Conservation (phyloP, 2,113 vertebrate genomes). For the Hippolais icterina region DNA sequence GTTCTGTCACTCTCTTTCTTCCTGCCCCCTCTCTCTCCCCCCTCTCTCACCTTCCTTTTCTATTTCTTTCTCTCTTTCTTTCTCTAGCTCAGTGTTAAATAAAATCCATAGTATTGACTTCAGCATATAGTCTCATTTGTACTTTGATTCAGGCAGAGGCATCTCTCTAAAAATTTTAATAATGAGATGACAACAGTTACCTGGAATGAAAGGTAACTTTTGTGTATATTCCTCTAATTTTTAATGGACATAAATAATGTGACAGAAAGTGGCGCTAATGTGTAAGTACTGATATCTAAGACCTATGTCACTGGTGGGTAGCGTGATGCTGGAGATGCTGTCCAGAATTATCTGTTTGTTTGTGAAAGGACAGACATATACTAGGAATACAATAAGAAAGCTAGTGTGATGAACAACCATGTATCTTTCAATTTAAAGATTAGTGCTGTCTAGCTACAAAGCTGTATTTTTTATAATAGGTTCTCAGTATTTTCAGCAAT, state of each 20-base stretch:
- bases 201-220: neutral
- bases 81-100: neutral
- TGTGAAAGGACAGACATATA: neutral
- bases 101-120: neutral
- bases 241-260: neutral
- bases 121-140: neutral
- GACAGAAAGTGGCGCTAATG: neutral
- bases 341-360: neutral
- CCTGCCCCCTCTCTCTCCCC: neutral
- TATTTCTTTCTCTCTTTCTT: neutral
- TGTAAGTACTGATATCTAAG: neutral
- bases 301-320: neutral
- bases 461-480: neutral
- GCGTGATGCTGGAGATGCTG: neutral
- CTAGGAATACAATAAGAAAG: neutral
- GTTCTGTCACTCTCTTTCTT: neutral
- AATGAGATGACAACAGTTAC: fast-evolving
- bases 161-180: neutral
- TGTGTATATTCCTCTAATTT: neutral
- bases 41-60: fast-evolving
- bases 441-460: neutral
- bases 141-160: neutral
- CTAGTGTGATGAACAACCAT: neutral
- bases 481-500: neutral
- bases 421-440: neutral